A percentile compares a stretch with the other conserved stretches of the same genome.
Evolutionary conservation across 2,888 invertebrate species (phyloP).

Genomic region (Melanostoma mellinum): DNA sequence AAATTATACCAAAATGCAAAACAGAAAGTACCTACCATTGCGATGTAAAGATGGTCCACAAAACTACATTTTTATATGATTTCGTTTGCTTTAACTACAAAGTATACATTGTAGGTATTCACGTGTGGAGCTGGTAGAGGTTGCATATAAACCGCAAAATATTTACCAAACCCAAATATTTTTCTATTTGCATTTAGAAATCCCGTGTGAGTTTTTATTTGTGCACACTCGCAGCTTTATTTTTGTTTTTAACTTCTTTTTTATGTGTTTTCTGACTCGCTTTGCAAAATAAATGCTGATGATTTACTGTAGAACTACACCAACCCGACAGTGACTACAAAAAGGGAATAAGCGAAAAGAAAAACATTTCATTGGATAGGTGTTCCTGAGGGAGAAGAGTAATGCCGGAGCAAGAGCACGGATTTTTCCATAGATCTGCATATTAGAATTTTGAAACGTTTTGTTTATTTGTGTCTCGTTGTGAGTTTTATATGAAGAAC

Average conservation of each 20-base stretch:
- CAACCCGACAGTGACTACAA: not conserved
- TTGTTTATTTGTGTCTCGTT: slow-evolving; percentile 51
- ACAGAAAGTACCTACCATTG: slow-evolving; percentile 15
- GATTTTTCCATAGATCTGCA: slow-evolving; percentile 59
- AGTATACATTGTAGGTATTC: too few species aligned
- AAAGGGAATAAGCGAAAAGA: not conserved
- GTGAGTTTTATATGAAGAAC: not conserved
- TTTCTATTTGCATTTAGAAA: slow-evolving; percentile 63
- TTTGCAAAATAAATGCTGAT: slow-evolving; percentile 49
- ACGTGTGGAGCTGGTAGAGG: not conserved
- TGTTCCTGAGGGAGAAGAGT: slow-evolving; percentile 51
- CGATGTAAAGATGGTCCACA: slow-evolving; percentile 11
- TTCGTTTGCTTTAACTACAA: not conserved
- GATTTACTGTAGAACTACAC: slow-evolving; percentile 27
- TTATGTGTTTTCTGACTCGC: not conserved
- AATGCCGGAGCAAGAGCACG: slow-evolving; percentile 32
- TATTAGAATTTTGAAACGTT: slow-evolving; percentile 61
- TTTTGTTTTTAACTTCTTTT: slow-evolving; percentile 11
- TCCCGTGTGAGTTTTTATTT: slow-evolving; percentile 51
- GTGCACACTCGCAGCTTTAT: slow-evolving; percentile 35
- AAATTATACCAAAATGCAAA: slow-evolving; percentile 39
- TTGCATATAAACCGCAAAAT: slow-evolving; percentile 20
- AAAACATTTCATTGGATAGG: slow-evolving; percentile 15
- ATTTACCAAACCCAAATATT: slow-evolving; percentile 61
- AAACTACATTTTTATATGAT: slow-evolving; percentile 12